Base-by-base conservation (phyloP, 2,797 vertebrate species). In the Nyctalus aviator region DNA sequence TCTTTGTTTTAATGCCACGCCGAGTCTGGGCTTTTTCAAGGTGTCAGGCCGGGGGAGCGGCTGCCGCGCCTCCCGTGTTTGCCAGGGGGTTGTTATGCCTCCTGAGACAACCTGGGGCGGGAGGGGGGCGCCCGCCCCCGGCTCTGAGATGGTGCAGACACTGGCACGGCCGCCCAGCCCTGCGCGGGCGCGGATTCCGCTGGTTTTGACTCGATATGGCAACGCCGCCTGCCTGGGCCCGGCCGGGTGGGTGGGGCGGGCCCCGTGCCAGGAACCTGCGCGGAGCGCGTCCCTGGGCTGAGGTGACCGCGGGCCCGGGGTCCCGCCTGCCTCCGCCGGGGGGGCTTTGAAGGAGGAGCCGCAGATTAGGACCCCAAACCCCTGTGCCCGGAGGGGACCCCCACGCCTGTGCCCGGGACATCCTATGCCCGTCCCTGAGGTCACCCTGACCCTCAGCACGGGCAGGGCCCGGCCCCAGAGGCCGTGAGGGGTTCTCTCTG, bases 201-300 rank as follows among this genome's bases (percentile, higher is more conserved):
- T 98, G 98, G n/a, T 98, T 98, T 98, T 99, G 99, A 99, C 99
- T 99, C 99, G 99, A 99, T 99, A 99, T 99, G 99, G 99, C 99
- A 98, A 99, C 99, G 98, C 98, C 99, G 98, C 98, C 98, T 98
- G 97, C 98, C 99, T 99, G 99, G 98, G 98, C 96, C 97, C 68
- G 35, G 76, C 77, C 48, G 75, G 87, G 92, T 91, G 95, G 96
- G 98, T 97, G 78, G 92, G 97, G 97, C 94, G 96, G 96, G 96
- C 98, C 94, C 75, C 50, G 97, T 97, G 97, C 97, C 98, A 97
- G 95, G 77, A 91, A 50, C 72, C 71, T 44, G 92, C 92, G 17
- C 86, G 50, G 25, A 88, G 25, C 13, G 30, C 91, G 91, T 86
- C 78, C 53, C 55, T 5, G 59, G 79, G 66, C 84, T 93, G 62